A percentile compares a stretch with the other conserved stretches of the same genome.
phyloP scores from a whole-genome alignment of 2,888 invertebrate species.

The Isoperla grammatica region DNA sequence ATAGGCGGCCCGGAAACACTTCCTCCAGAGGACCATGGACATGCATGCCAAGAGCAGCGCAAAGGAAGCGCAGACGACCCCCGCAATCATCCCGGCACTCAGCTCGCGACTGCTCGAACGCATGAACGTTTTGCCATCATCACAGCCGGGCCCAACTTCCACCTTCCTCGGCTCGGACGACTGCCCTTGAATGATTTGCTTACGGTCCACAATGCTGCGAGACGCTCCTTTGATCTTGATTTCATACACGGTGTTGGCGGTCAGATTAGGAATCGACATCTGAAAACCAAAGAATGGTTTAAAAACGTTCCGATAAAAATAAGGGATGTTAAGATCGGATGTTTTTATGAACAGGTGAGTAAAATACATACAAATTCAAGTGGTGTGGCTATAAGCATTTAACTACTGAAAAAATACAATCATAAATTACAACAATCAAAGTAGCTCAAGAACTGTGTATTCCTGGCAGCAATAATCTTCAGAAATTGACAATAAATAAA shows the following conservation, averaged over 20 bases:
- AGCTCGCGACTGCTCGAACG: constrained; percentile 56
- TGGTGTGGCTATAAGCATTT: too few species aligned
- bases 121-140: constrained; percentile 54
- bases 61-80: constrained; percentile 63
- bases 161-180: constrained; percentile 60
- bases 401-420: too few species aligned
- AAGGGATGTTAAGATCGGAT: too few species aligned
- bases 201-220: constrained; percentile 57
- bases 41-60: constrained; percentile 62
- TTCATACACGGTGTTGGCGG: constrained; percentile 63
- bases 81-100: constrained; percentile 64
- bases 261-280: constrained; percentile 63
- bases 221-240: constrained; percentile 65
- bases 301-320: too few species aligned
- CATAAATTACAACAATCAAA: too few species aligned
- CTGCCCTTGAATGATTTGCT: constrained; percentile 57
- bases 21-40: constrained; percentile 69
- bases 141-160: constrained; percentile 60
- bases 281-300: constrained; percentile 40
- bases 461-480: too few species aligned
- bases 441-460: too few species aligned
- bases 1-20: constrained; percentile 70
- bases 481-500: too few species aligned
- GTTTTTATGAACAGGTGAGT: too few species aligned
- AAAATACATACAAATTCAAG: too few species aligned